Base-by-base conservation (phyloP, 2,797 vertebrate genomes). In the Pterois miles region DNA sequence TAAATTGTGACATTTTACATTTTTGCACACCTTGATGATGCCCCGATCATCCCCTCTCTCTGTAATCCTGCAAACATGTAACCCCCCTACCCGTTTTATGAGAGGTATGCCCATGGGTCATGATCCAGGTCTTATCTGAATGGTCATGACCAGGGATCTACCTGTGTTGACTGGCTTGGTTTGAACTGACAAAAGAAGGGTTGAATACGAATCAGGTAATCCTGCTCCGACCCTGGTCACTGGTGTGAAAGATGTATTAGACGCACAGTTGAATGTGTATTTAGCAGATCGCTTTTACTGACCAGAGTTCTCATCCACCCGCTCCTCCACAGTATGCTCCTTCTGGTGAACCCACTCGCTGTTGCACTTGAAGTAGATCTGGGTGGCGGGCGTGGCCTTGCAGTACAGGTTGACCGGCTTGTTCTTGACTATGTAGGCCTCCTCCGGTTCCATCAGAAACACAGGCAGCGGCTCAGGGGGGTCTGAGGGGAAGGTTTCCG, bases 361-460 rank as follows among this genome's bases (percentile, higher is more conserved):
- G 93, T 99, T 99, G 93, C 98, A 99, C 89, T 99, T 99, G 92
- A 99, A 99, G 94, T 99, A 99, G 93, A 99, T 99, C 93, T 99
- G 98, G 0, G 98, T 99, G 75, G 98, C 98, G 0, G 98, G 98
- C 56, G 98, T 99, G 12, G 98, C 98, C 86, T 98, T 99, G 93
- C 98, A 99, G 88, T 98, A 97, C 33, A 99, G 93, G 87, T 98
- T 99, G 81, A 99, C 98, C 0, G 98, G 98, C 87, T 99, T 99
- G 92, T 99, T 99, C 95, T 99, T 99, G 81, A 99, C 98, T 25
- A 99, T 99, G 83, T 99, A 99, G 83, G 98, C 98, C 93, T 99
- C 98, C 88, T 99, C 97, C 0, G 98, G 98, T 78, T 99, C 98
- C 69, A 98, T 98, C 74, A 99, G 93, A 83, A 99, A 99, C 85